Conservation (phyloP, 2,797 vertebrate genomes). For the Labroides dimidiatus region DNA sequence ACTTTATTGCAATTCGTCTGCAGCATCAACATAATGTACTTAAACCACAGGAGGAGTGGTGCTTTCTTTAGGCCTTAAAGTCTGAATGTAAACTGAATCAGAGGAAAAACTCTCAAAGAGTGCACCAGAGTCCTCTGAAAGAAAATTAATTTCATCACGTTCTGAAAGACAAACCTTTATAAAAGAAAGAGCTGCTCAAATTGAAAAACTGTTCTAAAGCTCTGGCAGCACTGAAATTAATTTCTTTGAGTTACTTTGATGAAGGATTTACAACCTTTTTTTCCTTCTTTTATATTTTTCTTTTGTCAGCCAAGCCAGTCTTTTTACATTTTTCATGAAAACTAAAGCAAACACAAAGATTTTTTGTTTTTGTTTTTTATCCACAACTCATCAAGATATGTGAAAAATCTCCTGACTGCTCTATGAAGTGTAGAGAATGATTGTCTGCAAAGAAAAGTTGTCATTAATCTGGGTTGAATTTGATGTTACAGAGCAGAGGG, state of each 20-base stretch:
- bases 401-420: not conserved
- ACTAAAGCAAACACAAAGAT: not conserved
- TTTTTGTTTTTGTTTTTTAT: not conserved
- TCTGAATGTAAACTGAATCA: too few species aligned
- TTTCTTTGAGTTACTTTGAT: not conserved
- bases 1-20: too few species aligned
- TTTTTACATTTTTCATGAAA: not conserved
- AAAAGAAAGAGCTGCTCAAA: not conserved
- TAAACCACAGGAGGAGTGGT: too few species aligned
- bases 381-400: not conserved
- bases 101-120: too few species aligned
- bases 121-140: too few species aligned
- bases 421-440: too few species aligned
- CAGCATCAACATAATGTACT: too few species aligned
- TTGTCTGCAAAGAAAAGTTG: not conserved
- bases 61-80: too few species aligned
- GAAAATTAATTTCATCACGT: too few species aligned
- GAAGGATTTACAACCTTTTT: not conserved
- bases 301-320: not conserved
- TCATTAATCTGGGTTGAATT: constrained; percentile 11
- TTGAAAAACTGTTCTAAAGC: not conserved
- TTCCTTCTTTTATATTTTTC: not conserved
- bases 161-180: too few species aligned
- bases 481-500: not conserved
- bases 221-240: not conserved